These are phyloP conservation scores for Streptopelia turtur DNA, from an alignment of 2,797 vertebrate species.

Conservation along the genomic window DNA sequence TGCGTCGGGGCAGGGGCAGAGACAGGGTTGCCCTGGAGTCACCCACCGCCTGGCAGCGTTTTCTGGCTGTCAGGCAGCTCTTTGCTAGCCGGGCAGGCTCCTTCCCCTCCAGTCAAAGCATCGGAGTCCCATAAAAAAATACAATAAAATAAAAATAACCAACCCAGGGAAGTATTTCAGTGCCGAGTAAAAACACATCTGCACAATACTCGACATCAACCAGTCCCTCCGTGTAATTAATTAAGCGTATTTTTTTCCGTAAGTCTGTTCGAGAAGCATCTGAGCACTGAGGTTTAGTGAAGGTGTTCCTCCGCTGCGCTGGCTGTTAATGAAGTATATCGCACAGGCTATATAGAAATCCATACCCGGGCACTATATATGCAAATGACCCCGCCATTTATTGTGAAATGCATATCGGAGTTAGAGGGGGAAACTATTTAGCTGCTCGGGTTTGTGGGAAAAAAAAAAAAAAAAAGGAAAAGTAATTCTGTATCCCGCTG, in stretches of 20 bases:
- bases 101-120: background rate
- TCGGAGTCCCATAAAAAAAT: background rate
- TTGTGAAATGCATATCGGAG: conserved; percentile 48
- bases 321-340: background rate
- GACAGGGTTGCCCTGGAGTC: background rate
- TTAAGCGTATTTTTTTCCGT: background rate
- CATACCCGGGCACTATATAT: conserved; percentile 27
- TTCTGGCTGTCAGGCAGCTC: background rate
- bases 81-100: background rate
- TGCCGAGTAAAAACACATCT: background rate
- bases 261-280: background rate
- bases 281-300: background rate
- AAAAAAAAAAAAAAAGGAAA: background rate
- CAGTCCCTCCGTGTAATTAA: background rate
- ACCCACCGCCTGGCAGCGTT: background rate
- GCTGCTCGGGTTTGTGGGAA: background rate
- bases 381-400: conserved; percentile 20
- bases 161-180: background rate
- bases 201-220: background rate
- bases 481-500: conserved; percentile 70
- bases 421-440: conserved; percentile 36
- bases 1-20: background rate
- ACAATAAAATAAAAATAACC: too few relatives aligned
- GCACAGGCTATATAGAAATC: background rate
- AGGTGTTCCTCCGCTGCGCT: conserved; percentile 6